Base-by-base conservation (phyloP, 2,797 vertebrate species). In the Dallia pectoralis region DNA sequence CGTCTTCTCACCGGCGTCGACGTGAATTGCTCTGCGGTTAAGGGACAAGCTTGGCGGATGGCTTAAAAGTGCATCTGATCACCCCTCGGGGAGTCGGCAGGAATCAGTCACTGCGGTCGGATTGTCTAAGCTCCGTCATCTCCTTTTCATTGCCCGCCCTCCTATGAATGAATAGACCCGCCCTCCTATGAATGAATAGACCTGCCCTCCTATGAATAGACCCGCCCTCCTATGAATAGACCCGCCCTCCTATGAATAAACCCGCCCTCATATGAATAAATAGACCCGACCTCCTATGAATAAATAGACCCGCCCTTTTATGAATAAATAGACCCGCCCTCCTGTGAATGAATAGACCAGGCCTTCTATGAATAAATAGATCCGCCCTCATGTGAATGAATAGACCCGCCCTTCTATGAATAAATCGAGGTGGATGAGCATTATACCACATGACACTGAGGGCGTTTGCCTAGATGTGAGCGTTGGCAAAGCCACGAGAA, bases 11-110 rank as follows among this genome's bases (percentile, higher is more conserved):
- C 79, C 82, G 73, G 70, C 75, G 73, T 74, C 65, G 74, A 81
- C 82, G 83, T 80, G 87, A 90, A 92, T 88, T 86, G 82, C 85
- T 74, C 71, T 61, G 82, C 84, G 76, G 87, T 89, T 86, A 81
- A 78, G 86, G 85, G 84, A 86, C 88, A 84, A 85, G 84, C 69
- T 80, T 85, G 82, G 69, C 82, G 82, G 87, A 87, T 84, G 77
- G 81, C 82, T 84, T 85, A 76, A 86, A 84, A 91, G 85, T 88
- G 84, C 87, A 87, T 82, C 89, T 89, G 81, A 87, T 88, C 86
- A 86, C 89, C 76, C 89, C 79, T 67, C 49, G 0, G 88, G 87
- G 84, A 87, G 84, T 80, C 74, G 77, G 77, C 73, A 71, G 76
- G 84, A 90, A 89, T 85, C 88, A 86, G 80, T 90, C 84, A 86